phyloP scores from a whole-genome alignment of 2,113 vertebrate genomes.

The Coracopsis vasa region DNA sequence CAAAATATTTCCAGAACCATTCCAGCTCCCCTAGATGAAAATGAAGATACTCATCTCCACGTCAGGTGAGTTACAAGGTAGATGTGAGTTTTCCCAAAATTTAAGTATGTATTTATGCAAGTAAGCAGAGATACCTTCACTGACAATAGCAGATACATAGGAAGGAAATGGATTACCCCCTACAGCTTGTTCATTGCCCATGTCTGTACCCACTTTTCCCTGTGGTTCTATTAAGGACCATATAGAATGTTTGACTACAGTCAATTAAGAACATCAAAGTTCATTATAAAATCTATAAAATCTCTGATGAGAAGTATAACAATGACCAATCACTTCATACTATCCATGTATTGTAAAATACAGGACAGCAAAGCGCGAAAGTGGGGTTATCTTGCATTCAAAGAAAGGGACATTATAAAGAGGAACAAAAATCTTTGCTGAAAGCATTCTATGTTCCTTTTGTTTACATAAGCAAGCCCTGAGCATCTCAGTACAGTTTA shows the following conservation, averaged over 20 bases:
- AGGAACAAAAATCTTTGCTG: neutral
- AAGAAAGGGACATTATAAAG: neutral
- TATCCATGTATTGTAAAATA: neutral
- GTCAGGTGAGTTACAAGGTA: neutral
- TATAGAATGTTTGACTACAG: neutral
- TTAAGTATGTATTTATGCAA: neutral
- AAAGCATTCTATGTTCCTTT: neutral
- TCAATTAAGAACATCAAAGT: neutral
- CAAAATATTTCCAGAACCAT: neutral
- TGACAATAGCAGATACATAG: neutral
- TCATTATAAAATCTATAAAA: neutral
- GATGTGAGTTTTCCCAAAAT: neutral
- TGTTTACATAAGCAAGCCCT: neutral
- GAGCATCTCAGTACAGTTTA: neutral
- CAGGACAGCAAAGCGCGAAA: neutral
- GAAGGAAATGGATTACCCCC: neutral
- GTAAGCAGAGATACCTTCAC: neutral
- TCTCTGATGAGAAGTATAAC: neutral
- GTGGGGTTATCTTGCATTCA: rapidly evolving
- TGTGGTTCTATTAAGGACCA: neutral
- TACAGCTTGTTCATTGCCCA: neutral
- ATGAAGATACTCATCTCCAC: neutral
- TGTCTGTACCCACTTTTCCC: neutral
- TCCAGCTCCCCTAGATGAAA: neutral
- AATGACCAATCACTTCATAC: neutral